Conservation (phyloP, 2,113 vertebrate species). For the Oxyura jamaicensis region DNA sequence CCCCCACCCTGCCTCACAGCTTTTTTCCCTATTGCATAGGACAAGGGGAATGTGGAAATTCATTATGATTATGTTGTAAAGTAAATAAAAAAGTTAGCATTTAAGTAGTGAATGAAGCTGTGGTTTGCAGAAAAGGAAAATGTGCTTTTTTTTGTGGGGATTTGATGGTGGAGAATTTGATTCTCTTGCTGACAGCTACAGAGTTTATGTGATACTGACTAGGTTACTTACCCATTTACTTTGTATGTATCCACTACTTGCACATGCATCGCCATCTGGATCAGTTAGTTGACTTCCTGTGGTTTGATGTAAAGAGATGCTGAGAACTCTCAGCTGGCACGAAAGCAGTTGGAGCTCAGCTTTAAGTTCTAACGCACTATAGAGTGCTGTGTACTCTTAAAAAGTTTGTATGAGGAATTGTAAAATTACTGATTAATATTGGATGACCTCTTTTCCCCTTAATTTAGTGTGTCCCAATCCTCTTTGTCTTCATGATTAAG, state of each 20-base stretch:
- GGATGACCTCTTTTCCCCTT: not conserved
- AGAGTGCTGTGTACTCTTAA: not conserved
- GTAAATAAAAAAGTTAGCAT: not conserved
- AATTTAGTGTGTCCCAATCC: not conserved
- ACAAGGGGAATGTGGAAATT: not conserved
- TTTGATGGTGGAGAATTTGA: not conserved
- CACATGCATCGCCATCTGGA: not conserved
- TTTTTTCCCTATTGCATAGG: not conserved
- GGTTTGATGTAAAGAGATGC: slow-evolving; percentile 4
- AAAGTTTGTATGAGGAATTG: not conserved
- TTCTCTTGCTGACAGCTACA: not conserved
- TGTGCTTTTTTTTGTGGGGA: not conserved
- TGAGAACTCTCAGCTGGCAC: not conserved
- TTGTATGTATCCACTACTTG: not conserved
- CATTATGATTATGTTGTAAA: not conserved
- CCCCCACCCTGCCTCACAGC: fast-evolving
- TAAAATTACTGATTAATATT: not conserved
- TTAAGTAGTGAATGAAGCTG: not conserved
- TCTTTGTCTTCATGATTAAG: not conserved
- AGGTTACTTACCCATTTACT: not conserved
- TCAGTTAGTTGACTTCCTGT: slow-evolving; percentile 1
- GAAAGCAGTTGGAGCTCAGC: not conserved
- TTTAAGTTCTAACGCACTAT: not conserved
- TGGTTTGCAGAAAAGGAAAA: not conserved
- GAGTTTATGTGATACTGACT: not conserved